Percentiles rank a stretch among this genome's conserved stretches.
Conservation (phyloP, 1,140 invertebrate genomes). For the Plutomurus gul region DNA sequence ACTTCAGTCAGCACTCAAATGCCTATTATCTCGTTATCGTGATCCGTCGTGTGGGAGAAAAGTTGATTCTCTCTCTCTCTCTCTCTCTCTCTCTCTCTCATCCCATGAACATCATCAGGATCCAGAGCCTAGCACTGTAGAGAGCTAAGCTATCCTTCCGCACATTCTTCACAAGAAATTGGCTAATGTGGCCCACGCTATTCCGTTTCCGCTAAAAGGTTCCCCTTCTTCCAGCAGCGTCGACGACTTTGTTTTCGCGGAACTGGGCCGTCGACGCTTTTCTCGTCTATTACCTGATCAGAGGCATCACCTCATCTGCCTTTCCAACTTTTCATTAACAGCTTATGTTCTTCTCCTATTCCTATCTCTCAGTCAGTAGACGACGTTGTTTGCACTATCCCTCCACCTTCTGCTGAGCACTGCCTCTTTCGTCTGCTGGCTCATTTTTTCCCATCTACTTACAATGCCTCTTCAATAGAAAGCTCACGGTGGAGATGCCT, state of each 20-base stretch:
- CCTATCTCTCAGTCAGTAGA: not conserved
- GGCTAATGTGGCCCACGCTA: conserved; percentile 4
- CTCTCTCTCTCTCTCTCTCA: not conserved
- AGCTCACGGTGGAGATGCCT: no score
- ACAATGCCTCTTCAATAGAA: not conserved
- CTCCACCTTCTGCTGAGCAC: not conserved
- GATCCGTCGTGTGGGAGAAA: not conserved
- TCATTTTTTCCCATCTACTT: not conserved
- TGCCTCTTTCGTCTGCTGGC: not conserved
- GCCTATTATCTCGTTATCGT: not conserved
- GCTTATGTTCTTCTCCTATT: not conserved
- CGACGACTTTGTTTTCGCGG: not conserved
- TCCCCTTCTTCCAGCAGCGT: not conserved
- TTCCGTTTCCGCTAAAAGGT: conserved; percentile 23
- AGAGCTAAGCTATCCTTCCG: not conserved
- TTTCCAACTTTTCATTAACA: not conserved
- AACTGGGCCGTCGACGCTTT: not conserved
- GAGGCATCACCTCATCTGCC: not conserved
- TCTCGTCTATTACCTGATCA: not conserved
- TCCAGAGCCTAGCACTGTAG: no score
- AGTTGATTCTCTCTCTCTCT: not conserved
- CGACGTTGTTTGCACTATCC: not conserved
- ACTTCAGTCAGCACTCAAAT: not conserved
- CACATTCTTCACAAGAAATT: not conserved
- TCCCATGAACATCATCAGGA: no score